Evolutionary conservation across 1,140 invertebrate genomes (phyloP).

Genomic region (Choristoneura fumiferana): DNA sequence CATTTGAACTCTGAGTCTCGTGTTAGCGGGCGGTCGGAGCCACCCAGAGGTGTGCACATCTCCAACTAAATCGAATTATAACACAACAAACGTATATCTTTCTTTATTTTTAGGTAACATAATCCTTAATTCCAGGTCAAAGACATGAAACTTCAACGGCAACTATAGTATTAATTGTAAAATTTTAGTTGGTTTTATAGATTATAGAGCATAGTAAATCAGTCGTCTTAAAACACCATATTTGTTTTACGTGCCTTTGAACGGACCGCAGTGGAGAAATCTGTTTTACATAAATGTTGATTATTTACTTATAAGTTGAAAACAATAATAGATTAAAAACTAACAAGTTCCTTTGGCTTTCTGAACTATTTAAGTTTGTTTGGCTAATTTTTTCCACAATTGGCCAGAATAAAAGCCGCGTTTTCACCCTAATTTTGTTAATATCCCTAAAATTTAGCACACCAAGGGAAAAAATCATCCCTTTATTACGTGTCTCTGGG

Average conservation of each 20-base stretch:
- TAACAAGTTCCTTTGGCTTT: too few relatives aligned
- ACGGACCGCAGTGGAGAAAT: constrained; percentile 25
- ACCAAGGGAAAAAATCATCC: too few relatives aligned
- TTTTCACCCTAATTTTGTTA: too few relatives aligned
- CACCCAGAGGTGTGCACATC: constrained; percentile 72
- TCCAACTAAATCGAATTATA: constrained; percentile 64
- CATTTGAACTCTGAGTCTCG: constrained; percentile 55
- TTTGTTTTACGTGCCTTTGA: constrained; percentile 41
- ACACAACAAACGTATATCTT: constrained; percentile 29
- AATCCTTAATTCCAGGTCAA: constrained; percentile 1
- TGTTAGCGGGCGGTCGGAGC: constrained; percentile 62
- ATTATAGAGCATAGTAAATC: constrained; percentile 36
- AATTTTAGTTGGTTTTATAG: constrained; percentile 17
- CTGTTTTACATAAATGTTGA: too few relatives aligned
- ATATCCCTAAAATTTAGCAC: too few relatives aligned
- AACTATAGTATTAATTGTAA: background rate
- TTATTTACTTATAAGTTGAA: too few relatives aligned
- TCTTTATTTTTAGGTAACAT: background rate
- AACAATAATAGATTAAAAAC: too few relatives aligned
- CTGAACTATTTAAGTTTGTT: too few relatives aligned
- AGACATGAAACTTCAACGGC: constrained; percentile 16
- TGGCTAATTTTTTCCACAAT: too few relatives aligned
- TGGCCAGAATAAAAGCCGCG: too few relatives aligned
- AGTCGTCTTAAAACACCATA: constrained; percentile 34
- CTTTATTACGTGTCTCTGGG: too few relatives aligned